These are phyloP conservation scores for Heliconius aoede DNA, from an alignment of 2,888 invertebrate species.

Conservation along the genomic window DNA sequence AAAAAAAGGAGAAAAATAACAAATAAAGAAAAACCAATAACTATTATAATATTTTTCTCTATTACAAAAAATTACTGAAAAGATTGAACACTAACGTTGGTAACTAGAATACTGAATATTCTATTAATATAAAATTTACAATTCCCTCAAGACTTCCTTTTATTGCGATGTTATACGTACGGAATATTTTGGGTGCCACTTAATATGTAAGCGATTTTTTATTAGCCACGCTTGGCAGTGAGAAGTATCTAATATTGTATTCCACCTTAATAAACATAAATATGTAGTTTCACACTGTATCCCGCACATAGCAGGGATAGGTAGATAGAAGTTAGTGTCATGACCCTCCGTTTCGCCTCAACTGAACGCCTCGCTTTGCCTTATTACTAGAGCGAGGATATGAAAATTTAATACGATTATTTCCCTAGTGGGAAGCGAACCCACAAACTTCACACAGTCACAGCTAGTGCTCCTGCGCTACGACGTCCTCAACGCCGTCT, in stretches of 20 bases:
- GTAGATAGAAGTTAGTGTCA: too few relatives aligned
- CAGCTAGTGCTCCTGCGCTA: too few relatives aligned
- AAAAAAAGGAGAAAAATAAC: too few relatives aligned
- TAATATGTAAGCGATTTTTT: conserved; percentile 31
- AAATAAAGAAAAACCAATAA: too few relatives aligned
- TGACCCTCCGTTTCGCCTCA: too few relatives aligned
- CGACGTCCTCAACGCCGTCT: too few relatives aligned
- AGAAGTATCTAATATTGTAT: neutral
- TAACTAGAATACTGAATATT: conserved; percentile 25
- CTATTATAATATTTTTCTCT: neutral
- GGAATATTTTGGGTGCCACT: conserved; percentile 33
- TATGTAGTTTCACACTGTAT: neutral
- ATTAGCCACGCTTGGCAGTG: neutral
- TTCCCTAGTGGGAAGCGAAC: too few relatives aligned
- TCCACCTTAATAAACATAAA: neutral
- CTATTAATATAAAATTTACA: conserved; percentile 29
- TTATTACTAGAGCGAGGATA: too few relatives aligned
- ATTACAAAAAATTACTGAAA: neutral
- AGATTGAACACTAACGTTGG: conserved; percentile 8
- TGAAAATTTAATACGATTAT: too few relatives aligned
- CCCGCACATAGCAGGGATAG: too few relatives aligned
- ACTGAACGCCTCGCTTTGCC: too few relatives aligned
- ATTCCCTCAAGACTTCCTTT: conserved; percentile 25
- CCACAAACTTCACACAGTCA: too few relatives aligned
- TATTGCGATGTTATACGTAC: conserved; percentile 24